Evolutionary conservation across 1,140 invertebrate genomes (phyloP).

Genomic region (Dryas iulia): DNA sequence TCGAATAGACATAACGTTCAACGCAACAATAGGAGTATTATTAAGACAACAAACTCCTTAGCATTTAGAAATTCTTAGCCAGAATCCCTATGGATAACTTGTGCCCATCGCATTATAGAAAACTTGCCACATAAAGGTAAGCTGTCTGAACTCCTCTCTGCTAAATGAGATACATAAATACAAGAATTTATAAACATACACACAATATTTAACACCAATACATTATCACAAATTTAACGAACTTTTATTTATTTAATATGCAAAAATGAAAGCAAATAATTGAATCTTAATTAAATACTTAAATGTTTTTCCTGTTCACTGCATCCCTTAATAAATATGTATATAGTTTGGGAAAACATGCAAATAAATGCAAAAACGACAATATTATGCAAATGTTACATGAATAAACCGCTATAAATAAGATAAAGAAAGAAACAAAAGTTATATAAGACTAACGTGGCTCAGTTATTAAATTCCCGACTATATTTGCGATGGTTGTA

Average conservation of each 20-base stretch:
- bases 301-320: neutral
- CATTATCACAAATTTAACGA: neutral
- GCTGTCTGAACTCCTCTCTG: too few relatives aligned
- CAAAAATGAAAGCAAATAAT: neutral
- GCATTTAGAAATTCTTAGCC: too few relatives aligned
- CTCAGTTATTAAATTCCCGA: neutral
- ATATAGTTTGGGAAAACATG: neutral
- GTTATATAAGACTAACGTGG: neutral
- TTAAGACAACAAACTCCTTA: too few relatives aligned
- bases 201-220: neutral
- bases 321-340: conserved; percentile 1
- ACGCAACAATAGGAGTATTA: too few relatives aligned
- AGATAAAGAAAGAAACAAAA: neutral
- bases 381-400: neutral
- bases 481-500: neutral
- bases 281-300: conserved; percentile 1
- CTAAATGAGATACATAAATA: too few relatives aligned
- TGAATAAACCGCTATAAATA: neutral
- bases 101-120: too few relatives aligned
- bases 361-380: neutral
- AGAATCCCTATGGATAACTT: too few relatives aligned
- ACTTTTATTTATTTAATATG: too few relatives aligned
- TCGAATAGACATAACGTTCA: too few relatives aligned
- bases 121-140: too few relatives aligned
- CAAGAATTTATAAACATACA: neutral